Base-by-base conservation (phyloP, 2,113 vertebrate species). In the Heteronetta atricapilla region DNA sequence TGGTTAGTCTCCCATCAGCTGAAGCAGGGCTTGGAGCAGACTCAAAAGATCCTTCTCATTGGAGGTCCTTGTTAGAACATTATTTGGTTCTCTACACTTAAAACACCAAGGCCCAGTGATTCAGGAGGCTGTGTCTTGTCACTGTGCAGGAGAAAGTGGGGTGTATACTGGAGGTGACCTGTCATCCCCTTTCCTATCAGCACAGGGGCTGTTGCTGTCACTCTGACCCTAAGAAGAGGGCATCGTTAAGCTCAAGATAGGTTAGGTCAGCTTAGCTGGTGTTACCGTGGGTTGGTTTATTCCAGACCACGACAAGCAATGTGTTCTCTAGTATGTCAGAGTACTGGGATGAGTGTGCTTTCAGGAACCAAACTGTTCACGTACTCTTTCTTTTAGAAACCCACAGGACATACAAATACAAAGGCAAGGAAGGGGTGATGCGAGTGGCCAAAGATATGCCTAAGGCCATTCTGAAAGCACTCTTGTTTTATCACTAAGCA, bases 1-100 rank as follows among this genome's bases (percentile, higher is more conserved):
- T 79, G 50, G 44, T 48, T 93, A 31, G n/a, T 78, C 73, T 95
- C 26, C 80, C 28, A 16, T 58, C 29, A 86, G 53, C 33, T 78
- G 53, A 86, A 88, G 33, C 4, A 1, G 40, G 60, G 26, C 46
- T 93, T 90, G 68, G 50, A 44, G 81, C 38, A 33, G 56, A 46
- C 52, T 91, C 48, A 68, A 36, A 82, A 53, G 68, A n/a, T n/a
- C n/a, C n/a, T n/a, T n/a, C n/a, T n/a, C 75, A 93, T 22, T 48
- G 18, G 48, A 86, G 91, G 68, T 83, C 31, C 7, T 2, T 93
- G 20, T 48, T 53, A 36, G 62, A 67, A 46, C 34, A 66, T 85
- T 64, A 53, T 29, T 79, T 88, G 44, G 13, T 83, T 86, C 60
- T 34, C 80, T 70, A 10, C 18, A 8, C 48, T 69, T 88, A 26